Evolutionary conservation across 2,888 invertebrate genomes (phyloP).

Genomic region (Chrysolina haemoptera): DNA sequence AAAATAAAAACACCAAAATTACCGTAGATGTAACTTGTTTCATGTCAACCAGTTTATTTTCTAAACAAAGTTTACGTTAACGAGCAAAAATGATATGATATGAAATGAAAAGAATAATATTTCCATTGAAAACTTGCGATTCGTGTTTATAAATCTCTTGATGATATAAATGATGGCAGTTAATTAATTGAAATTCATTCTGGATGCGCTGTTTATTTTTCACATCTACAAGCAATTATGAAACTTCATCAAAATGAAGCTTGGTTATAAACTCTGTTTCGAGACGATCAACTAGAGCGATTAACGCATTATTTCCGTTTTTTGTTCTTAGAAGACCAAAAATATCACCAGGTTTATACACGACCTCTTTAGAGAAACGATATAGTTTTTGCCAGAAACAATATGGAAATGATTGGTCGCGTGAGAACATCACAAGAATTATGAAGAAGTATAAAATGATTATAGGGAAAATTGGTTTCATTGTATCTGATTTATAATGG

Average conservation of each 20-base stretch:
- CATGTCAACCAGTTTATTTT: not conserved
- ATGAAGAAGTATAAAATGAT: no score
- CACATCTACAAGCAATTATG: not conserved
- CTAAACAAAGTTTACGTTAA: not conserved
- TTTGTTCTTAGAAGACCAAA: not conserved
- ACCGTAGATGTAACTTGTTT: no score
- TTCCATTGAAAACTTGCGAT: not conserved
- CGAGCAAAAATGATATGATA: not conserved
- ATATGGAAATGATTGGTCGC: no score
- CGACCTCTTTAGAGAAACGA: no score
- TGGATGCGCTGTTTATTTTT: not conserved
- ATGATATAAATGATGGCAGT: not conserved
- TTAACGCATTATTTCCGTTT: not conserved
- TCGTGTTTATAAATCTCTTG: not conserved
- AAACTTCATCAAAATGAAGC: not conserved
- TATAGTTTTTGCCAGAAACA: no score
- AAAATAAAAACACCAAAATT: no score
- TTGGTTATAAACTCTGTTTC: not conserved
- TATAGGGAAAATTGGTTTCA: no score
- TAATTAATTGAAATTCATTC: slow-evolving; percentile 7
- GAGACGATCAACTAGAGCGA: not conserved
- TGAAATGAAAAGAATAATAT: slow-evolving; percentile 9
- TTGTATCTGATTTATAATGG: no score
- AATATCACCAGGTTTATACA: no score
- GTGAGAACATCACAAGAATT: no score